These are phyloP conservation scores for Helicoverpa assulta DNA, from an alignment of 2,888 invertebrate genomes.

Conservation along the genomic window DNA sequence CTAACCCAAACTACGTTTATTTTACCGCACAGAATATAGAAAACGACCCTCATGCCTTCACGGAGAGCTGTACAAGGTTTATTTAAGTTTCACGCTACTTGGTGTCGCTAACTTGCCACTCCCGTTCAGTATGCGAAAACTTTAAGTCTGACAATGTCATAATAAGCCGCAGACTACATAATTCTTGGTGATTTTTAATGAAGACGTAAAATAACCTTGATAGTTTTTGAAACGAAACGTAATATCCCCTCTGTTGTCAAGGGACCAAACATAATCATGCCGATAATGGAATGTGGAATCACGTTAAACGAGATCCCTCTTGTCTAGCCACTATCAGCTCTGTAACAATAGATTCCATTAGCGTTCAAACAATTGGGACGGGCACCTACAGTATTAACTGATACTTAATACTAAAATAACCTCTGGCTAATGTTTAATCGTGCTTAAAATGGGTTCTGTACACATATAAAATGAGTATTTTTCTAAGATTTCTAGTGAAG, in stretches of 20 bases:
- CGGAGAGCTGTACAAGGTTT: conserved; percentile 37
- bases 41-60: conserved; percentile 61
- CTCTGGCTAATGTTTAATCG: conserved; percentile 42
- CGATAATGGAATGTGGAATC: conserved; percentile 68
- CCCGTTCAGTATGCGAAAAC: conserved; percentile 67
- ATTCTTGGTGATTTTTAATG: conserved; percentile 44
- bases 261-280: conserved; percentile 62
- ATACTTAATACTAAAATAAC: conserved; percentile 60
- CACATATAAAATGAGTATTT: conserved; percentile 11
- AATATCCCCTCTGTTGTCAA: conserved; percentile 43
- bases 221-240: conserved; percentile 46
- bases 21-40: conserved; percentile 53
- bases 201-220: conserved; percentile 26
- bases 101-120: conserved; percentile 38
- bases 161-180: conserved; percentile 39
- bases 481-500: conserved; percentile 35
- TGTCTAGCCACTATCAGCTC: conserved; percentile 64
- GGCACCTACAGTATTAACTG: conserved; percentile 61
- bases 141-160: conserved; percentile 61
- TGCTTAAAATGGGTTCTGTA: conserved; percentile 56
- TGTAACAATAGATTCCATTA: conserved; percentile 75
- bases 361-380: conserved; percentile 67
- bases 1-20: conserved; percentile 61
- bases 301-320: conserved; percentile 64
- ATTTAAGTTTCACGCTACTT: conserved; percentile 41